Evolutionary conservation across 1,140 invertebrate genomes (phyloP), one percentile per base, ranked within the genome.

Genomic region (Hermatobates lingyangjiaoensis): DNA sequence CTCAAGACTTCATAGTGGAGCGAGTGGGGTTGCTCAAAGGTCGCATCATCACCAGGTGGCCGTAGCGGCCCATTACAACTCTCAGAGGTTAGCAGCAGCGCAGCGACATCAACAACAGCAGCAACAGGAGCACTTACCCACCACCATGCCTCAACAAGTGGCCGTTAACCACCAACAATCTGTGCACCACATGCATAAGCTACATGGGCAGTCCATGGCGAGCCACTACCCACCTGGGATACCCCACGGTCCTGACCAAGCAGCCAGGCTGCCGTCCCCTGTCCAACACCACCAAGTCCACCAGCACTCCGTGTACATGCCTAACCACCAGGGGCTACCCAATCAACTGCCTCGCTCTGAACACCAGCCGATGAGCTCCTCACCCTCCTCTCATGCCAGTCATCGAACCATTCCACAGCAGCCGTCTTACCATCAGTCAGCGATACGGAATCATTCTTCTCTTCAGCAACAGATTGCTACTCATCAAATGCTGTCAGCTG

Each of bases 61-160:
- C n/a, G n/a, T n/a, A n/a, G n/a, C n/a, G n/a, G n/a, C n/a, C n/a
- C n/a, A n/a, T n/a, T n/a, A n/a, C n/a, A n/a, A n/a, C n/a, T n/a
- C n/a, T n/a, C n/a, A n/a, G n/a, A n/a, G n/a, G n/a, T n/a, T n/a
- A n/a, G n/a, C n/a, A n/a, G n/a, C n/a, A n/a, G n/a, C 56, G 15
- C 64, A 65, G 27, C 54, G 59, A 27, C 44, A 52, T 4, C 55
- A 59, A 2, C 56, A 62, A 45, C 52, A 50, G 3, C 45, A 42
- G 15, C 61, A 61, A 39, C 57, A 5, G 45, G 56, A 39, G 27
- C 48, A 27, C 24, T 53, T 10, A 26, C 53, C n/a, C n/a, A 53
- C n/a, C 27, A 51, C 18, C 10, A 21, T 27, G 30, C 45, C 20
- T 10, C 58, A 25, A 21, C 59, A 5, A 49, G 56, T 0, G 15